Conservation (phyloP, 1,140 invertebrate species). For the Achatina immaculata region DNA sequence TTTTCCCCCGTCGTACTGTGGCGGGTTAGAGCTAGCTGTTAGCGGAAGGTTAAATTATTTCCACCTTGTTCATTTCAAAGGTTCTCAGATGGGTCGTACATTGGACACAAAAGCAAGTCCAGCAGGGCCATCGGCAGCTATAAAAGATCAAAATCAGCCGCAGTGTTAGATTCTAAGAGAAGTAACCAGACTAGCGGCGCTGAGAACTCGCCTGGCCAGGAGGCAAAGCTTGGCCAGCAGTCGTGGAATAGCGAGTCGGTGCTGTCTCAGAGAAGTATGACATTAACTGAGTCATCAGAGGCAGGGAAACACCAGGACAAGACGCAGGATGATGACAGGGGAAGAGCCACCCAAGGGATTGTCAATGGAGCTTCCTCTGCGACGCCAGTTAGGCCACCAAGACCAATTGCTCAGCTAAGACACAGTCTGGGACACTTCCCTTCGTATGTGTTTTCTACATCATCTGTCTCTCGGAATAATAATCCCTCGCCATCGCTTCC, state of each 20-base stretch:
- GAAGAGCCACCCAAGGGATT: background rate
- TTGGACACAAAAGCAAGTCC: conserved; percentile 52
- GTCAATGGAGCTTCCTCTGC: background rate
- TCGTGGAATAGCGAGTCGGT: conserved; percentile 47
- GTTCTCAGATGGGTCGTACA: conserved; percentile 64
- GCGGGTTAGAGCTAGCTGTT: too few relatives aligned
- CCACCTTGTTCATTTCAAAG: too few relatives aligned
- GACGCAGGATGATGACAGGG: background rate
- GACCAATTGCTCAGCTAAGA: background rate
- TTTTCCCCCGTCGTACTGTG: too few relatives aligned
- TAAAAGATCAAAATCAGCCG: conserved; percentile 57
- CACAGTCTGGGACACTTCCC: background rate
- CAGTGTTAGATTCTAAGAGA: conserved; percentile 38
- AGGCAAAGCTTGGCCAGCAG: conserved; percentile 37
- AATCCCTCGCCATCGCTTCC: background rate
- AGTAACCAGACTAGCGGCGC: background rate
- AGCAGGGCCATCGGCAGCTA: conserved; percentile 54
- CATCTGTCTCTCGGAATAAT: background rate
- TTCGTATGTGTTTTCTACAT: background rate
- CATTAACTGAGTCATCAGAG: background rate
- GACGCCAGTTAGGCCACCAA: conserved; percentile 1
- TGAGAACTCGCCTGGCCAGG: background rate
- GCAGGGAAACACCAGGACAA: background rate
- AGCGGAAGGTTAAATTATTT: too few relatives aligned
- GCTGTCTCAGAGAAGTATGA: background rate